These are phyloP conservation scores for Heliconius hewitsoni DNA, from an alignment of 1,140 invertebrate species.

Conservation along the genomic window DNA sequence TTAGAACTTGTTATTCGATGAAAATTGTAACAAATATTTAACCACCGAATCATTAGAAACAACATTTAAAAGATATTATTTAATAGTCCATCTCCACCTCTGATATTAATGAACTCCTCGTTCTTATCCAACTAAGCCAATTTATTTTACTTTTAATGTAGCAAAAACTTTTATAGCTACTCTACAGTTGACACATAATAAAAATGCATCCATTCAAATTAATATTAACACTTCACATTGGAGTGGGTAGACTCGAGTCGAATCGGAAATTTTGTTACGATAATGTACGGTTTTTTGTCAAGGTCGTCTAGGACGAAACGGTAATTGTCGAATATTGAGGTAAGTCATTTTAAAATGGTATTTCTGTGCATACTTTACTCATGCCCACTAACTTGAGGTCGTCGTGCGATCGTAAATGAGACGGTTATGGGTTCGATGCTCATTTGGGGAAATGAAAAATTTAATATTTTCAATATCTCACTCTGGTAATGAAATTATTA, in stretches of 20 bases:
- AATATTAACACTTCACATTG: neutral
- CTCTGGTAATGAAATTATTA: too few relatives aligned
- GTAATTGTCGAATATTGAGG: slow-evolving; percentile 48
- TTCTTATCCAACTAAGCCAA: neutral
- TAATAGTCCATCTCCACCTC: neutral
- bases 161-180: slow-evolving; percentile 28
- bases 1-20: too few relatives aligned
- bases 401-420: too few relatives aligned
- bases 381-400: too few relatives aligned
- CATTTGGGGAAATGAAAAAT: too few relatives aligned
- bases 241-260: neutral
- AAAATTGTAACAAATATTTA: too few relatives aligned
- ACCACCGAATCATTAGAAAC: neutral
- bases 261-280: neutral
- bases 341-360: slow-evolving; percentile 33
- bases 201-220: slow-evolving; percentile 34
- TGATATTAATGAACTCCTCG: neutral
- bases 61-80: neutral
- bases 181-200: slow-evolving; percentile 31
- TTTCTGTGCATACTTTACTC: neutral
- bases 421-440: too few relatives aligned
- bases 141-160: slow-evolving; percentile 23
- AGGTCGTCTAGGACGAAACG: slow-evolving; percentile 47
- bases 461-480: too few relatives aligned
- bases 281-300: slow-evolving; percentile 24